Percentiles rank a stretch among this genome's conserved stretches.
Conservation (phyloP, 2,113 vertebrate species). For the Xiphophorus hellerii region DNA sequence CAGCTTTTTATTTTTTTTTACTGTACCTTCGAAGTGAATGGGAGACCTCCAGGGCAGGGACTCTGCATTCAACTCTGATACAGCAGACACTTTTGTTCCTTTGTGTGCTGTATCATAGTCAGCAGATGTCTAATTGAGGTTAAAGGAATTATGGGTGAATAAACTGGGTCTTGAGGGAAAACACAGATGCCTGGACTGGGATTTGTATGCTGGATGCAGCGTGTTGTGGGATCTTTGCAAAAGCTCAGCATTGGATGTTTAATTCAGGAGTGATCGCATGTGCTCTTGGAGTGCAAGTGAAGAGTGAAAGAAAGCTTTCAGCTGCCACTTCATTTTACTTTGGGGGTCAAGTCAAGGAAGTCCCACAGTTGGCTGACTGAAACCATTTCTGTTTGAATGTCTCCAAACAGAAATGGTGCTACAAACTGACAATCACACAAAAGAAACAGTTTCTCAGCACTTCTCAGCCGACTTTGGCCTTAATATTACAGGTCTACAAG, state of each 20-base stretch:
- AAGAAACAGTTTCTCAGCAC: neutral
- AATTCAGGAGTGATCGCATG: conserved; percentile 54
- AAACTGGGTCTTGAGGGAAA: conserved; percentile 65
- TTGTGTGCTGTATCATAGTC: conserved; percentile 58
- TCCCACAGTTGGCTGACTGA: neutral
- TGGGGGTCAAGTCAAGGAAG: conserved; percentile 53
- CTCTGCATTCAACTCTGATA: conserved; percentile 38
- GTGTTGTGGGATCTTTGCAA: conserved; percentile 33
- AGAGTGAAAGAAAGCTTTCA: conserved; percentile 33
- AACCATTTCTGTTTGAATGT: neutral
- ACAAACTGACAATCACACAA: neutral
- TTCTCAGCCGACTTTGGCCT: neutral
- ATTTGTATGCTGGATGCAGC: conserved; percentile 46
- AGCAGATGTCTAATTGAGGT: conserved; percentile 75
- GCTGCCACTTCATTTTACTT: conserved; percentile 30
- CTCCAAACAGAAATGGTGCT: neutral
- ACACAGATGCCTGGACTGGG: conserved; percentile 49
- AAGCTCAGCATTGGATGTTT: conserved; percentile 57
- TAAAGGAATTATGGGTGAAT: conserved; percentile 71
- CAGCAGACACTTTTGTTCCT: conserved; percentile 40
- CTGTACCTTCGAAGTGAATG: conserved; percentile 30
- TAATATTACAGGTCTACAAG: too few relatives aligned
- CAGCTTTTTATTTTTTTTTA: conserved; percentile 37
- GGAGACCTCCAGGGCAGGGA: conserved; percentile 40
- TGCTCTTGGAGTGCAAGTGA: conserved; percentile 36